phyloP scores from a whole-genome alignment of 2,797 vertebrate species.

The Sparidentex hasta region DNA sequence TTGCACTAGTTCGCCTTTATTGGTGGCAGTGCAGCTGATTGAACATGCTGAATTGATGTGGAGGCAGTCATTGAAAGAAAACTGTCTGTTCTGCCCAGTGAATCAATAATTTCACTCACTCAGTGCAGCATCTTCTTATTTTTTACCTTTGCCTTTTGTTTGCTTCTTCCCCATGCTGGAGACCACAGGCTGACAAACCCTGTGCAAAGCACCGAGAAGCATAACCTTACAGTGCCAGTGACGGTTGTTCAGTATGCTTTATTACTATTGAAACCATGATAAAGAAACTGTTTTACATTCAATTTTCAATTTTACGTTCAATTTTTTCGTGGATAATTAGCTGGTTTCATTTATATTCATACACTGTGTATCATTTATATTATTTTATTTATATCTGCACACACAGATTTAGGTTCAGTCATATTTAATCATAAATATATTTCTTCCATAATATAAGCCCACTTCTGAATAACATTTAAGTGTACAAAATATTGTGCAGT shows the following conservation, averaged over 20 bases:
- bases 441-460: not conserved
- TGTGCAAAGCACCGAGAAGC: not conserved
- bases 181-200: not conserved
- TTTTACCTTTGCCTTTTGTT: not conserved
- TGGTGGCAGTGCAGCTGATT: not conserved
- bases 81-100: not conserved
- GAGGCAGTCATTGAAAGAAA: not conserved
- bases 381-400: not conserved
- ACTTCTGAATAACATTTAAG: not conserved
- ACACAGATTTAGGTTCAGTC: not conserved
- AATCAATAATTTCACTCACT: constrained; percentile 1
- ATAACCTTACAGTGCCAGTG: not conserved
- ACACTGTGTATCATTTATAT: not conserved
- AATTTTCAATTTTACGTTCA: no score
- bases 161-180: not conserved
- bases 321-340: not conserved
- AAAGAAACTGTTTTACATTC: not conserved
- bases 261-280: not conserved
- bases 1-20: not conserved
- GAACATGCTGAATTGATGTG: not conserved
- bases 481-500: not conserved
- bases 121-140: not conserved
- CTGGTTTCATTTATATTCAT: not conserved
- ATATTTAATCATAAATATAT: not conserved
- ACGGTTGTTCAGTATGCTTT: not conserved